Evolutionary conservation across 2,888 invertebrate genomes (phyloP).

Genomic region (Frankliniella fusca): DNA sequence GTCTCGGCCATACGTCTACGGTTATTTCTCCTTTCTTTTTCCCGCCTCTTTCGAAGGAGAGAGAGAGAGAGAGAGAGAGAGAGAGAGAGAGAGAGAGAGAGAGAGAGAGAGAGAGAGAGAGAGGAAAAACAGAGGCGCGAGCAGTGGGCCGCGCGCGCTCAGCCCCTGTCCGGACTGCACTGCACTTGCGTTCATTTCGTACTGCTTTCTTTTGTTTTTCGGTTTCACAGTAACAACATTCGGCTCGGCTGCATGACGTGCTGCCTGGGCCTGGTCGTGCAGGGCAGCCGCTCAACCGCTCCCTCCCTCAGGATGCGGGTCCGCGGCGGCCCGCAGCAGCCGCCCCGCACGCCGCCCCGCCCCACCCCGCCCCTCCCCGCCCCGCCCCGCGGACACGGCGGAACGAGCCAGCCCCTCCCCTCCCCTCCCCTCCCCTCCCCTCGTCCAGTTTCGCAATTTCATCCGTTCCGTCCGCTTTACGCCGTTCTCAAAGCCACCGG

Average conservation of each 20-base stretch:
- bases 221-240: no score
- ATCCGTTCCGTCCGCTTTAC: not conserved
- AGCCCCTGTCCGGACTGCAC: not conserved
- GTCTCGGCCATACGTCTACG: no score
- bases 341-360: not conserved
- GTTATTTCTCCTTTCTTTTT: no score
- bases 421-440: not conserved
- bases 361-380: not conserved
- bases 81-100: not conserved
- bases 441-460: not conserved
- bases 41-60: no score
- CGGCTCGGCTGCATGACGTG: no score
- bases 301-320: no score
- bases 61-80: no score
- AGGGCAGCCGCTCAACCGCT: no score
- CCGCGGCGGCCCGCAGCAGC: no score
- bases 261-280: no score
- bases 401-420: not conserved
- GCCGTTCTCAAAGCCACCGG: no score
- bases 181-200: not conserved
- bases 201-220: not conserved
- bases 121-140: not conserved
- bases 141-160: not conserved
- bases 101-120: not conserved
- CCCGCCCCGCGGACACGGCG: no score